Evolutionary conservation across 1,140 invertebrate species (phyloP).

Genomic region (Campoletis sonorensis): DNA sequence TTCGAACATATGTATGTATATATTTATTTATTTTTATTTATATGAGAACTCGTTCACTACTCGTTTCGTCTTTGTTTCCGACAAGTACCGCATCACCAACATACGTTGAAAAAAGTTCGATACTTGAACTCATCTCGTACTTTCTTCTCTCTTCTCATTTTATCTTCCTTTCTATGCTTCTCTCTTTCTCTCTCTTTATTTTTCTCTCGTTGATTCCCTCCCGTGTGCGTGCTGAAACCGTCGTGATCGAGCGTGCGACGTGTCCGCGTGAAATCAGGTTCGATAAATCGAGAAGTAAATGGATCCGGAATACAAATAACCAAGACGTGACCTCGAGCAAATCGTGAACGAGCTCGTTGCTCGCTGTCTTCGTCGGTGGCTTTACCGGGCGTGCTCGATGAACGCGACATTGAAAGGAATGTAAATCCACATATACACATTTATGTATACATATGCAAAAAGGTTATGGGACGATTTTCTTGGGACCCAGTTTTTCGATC

Average conservation of each 20-base stretch:
- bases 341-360: slow-evolving; percentile 26
- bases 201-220: neutral
- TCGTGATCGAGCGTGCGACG: slow-evolving; percentile 36
- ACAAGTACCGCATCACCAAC: neutral
- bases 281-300: slow-evolving; percentile 68
- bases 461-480: slow-evolving; percentile 61
- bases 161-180: neutral
- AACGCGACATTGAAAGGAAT: slow-evolving; percentile 74
- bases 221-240: slow-evolving; percentile 12
- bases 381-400: slow-evolving; percentile 28
- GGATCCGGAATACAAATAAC: slow-evolving; percentile 69
- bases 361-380: slow-evolving; percentile 24
- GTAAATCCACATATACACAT: slow-evolving; percentile 60
- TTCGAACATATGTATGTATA: too few species aligned
- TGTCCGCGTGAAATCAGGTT: slow-evolving; percentile 47
- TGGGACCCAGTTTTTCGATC: slow-evolving; percentile 61
- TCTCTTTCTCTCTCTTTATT: neutral
- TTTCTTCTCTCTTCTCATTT: neutral
- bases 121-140: neutral
- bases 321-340: slow-evolving; percentile 66
- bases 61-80: neutral
- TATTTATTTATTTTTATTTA: neutral
- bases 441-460: neutral
- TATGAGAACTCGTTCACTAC: neutral
- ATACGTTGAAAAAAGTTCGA: neutral